Evolutionary conservation across 1,140 invertebrate species (phyloP), one percentile per base, ranked within the genome.

Genomic region (Drosophila obscura): DNA sequence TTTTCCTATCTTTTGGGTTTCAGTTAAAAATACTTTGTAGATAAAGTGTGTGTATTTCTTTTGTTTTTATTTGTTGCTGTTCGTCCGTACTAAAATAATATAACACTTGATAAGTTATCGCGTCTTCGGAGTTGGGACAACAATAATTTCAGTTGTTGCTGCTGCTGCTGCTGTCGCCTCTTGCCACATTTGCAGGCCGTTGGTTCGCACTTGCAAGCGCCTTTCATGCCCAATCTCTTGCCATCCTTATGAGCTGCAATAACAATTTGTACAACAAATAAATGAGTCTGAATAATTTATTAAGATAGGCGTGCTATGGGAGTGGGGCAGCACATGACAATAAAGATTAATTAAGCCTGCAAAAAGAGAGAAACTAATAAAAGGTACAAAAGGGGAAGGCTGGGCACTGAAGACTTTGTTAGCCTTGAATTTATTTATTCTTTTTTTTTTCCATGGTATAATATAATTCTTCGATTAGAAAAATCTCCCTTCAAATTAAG

Each of bases 81-180:
- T 43, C 44, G 35, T 4, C 45, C 55, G 48, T 58, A 63, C 77
- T 87, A 85, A 65, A 85, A 85, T 58, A 85, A 76, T 82, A 85
- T 82, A 75, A 81, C 71, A 72, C 82, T 85, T 87, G 82, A 85
- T 85, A 85, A 57, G 82, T 85, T 85, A 85, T 85, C 82, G 71
- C 83, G 74, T 26, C 74, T 59, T 45, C 63, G 66, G 46, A 87
- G 64, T 72, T 85, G 81, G 62, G 82, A 77, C 64, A 85, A 48
- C 62, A 85, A 48, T 49, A 81, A 57, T 57, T 71, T 81, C 28
- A 64, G 31, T 45, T 73, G 60, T 48, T 57, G 66, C 28, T 73
- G 63, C 15, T 52, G 65, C 26, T 73, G 63, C 19, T 69, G 65
- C 7, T 73, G 73, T 41, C 71, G 72, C 43, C 48, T 63, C 28